Evolutionary conservation across 2,888 invertebrate genomes (phyloP).

Genomic region (Yponomeuta cagnagella): DNA sequence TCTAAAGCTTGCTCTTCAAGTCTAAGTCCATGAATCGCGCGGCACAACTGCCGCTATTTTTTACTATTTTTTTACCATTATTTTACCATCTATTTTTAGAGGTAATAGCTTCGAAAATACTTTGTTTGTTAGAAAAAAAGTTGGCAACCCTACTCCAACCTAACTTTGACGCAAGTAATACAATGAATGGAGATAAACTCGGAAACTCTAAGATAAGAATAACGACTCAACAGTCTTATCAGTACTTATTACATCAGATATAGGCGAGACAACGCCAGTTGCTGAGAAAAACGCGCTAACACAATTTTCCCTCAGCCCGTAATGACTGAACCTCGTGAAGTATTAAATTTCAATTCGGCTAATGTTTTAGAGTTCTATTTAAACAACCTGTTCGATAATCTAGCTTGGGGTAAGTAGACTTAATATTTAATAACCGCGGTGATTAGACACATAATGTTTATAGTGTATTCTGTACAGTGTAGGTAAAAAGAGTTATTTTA

Average conservation of each 20-base stretch:
- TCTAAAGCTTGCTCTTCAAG: no score
- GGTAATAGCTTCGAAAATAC: no score
- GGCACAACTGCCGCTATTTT: no score
- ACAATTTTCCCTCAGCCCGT: slow-evolving; percentile 13
- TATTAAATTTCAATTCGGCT: slow-evolving; percentile 31
- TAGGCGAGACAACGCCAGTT: slow-evolving; percentile 21
- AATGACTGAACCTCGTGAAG: slow-evolving; percentile 43
- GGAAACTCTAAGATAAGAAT: neutral
- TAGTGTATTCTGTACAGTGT: no score
- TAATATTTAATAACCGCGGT: neutral
- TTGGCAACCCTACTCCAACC: no score
- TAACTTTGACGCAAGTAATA: no score
- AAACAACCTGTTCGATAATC: slow-evolving; percentile 43
- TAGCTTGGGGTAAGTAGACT: slow-evolving; percentile 41
- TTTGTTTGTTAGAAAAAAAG: no score
- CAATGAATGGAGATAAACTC: neutral
- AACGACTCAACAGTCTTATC: slow-evolving; percentile 27
- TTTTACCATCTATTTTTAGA: no score
- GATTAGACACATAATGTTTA: neutral
- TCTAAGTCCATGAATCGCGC: no score
- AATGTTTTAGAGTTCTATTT: slow-evolving; percentile 51
- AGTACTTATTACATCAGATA: slow-evolving; percentile 32
- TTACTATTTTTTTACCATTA: no score
- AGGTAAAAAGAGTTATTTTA: no score
- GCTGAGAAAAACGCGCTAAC: slow-evolving; percentile 1